Conservation (phyloP, 2,113 vertebrate genomes). For the Petrocephalus zakoni region DNA sequence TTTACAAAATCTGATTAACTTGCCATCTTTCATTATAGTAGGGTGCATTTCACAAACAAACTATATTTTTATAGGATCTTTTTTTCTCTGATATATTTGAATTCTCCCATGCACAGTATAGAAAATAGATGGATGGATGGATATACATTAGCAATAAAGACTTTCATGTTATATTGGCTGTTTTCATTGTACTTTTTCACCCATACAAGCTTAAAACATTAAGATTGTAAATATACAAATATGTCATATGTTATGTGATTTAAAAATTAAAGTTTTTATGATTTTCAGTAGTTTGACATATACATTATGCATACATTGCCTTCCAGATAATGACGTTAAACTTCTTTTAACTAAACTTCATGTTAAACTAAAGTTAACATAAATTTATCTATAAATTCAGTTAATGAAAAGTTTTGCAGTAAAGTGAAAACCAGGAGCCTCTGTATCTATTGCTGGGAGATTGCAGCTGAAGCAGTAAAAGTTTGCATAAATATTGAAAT, state of each 20-base stretch:
- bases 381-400: not conserved
- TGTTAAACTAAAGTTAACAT: not conserved
- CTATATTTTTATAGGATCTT: not conserved
- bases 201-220: not conserved
- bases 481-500: not conserved
- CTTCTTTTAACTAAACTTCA: too few relatives aligned
- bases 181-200: not conserved
- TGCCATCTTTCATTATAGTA: not conserved
- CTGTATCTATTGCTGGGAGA: not conserved
- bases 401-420: not conserved
- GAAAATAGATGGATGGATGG: not conserved
- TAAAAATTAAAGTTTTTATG: not conserved
- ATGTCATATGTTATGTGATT: not conserved
- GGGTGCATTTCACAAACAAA: not conserved
- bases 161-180: not conserved
- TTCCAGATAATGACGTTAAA: not conserved
- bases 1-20: not conserved
- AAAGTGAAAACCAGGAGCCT: not conserved
- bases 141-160: not conserved
- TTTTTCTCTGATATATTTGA: not conserved
- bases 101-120: not conserved
- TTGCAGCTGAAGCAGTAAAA: not conserved
- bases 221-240: not conserved
- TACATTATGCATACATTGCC: not conserved
- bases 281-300: not conserved